Base-by-base conservation (phyloP, 2,797 vertebrate species). In the Karalla daura region DNA sequence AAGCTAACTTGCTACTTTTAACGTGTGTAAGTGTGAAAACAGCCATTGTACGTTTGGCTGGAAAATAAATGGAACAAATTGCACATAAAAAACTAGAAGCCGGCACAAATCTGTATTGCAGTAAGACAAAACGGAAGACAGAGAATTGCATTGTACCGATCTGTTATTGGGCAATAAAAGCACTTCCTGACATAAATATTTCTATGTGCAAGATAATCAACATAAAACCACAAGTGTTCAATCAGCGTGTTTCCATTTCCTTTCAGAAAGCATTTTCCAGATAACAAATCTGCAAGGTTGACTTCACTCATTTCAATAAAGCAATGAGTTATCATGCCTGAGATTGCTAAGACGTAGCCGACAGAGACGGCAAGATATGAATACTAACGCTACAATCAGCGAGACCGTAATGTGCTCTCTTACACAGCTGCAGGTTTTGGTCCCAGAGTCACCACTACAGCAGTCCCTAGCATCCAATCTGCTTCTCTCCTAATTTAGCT, bases 21-120 rank as follows among this genome's bases (percentile, higher is more conserved):
- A n/a, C n/a, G n/a, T n/a, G n/a, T n/a, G n/a, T n/a, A n/a, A n/a
- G n/a, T n/a, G n/a, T n/a, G n/a, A n/a, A n/a, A n/a, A n/a, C n/a
- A n/a, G n/a, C n/a, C n/a, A n/a, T n/a, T 46, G 25, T 32, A 6
- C 13, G 18, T 43, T 23, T 59, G 50, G 21, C 35, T 69, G 32
- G 41, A 6, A 33, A 35, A n/a, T n/a, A 10, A 44, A 27, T 36
- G 24, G 43, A 68, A 53, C 18, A 47, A 32, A 55, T 61, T 43
- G 47, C 44, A 14, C 15, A 46, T 11, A 23, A 24, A 18, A 53
- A 44, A 37, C 45, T n/a, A 51, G 37, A 18, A 45, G 27, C 30
- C 40, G 21, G 28, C 53, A 74, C 44, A 47, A 47, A 32, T 45
- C 44, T 23, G 23, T 20, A 13, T 17, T 61, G 20, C 46, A 62